Evolutionary conservation across 1,140 invertebrate species (phyloP).

Genomic region (Sycophila sp.): DNA sequence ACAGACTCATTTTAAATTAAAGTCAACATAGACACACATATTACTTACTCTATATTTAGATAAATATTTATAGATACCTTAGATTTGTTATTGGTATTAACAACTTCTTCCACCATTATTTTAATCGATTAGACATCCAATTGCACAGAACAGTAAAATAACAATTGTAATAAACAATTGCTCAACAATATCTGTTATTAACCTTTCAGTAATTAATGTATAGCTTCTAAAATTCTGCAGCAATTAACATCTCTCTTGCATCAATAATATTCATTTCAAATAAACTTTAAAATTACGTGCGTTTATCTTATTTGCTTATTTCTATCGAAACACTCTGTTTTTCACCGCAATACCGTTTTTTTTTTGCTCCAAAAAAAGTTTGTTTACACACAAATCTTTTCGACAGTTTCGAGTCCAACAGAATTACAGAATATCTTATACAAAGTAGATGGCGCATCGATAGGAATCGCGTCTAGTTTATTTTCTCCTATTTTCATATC

Average conservation of each 20-base stretch:
- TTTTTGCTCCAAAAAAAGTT: not conserved
- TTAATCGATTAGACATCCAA: not conserved
- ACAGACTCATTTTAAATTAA: not conserved
- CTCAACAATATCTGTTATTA: too few relatives aligned
- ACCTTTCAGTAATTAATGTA: too few relatives aligned
- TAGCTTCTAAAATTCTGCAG: too few relatives aligned
- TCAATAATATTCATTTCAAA: too few relatives aligned
- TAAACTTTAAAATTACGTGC: too few relatives aligned
- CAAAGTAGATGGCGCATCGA: not conserved
- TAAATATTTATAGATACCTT: slow-evolving; percentile 49
- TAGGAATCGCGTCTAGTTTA: not conserved
- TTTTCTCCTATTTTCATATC: not conserved
- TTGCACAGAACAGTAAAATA: not conserved
- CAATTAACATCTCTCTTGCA: too few relatives aligned
- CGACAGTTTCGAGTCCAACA: not conserved
- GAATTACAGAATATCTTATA: not conserved
- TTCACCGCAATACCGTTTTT: too few relatives aligned
- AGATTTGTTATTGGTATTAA: slow-evolving; percentile 54
- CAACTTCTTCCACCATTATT: slow-evolving; percentile 57
- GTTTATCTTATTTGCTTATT: too few relatives aligned
- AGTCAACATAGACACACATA: too few relatives aligned
- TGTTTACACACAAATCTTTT: not conserved
- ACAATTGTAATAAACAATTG: too few relatives aligned
- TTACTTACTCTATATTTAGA: not conserved
- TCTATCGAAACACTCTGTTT: too few relatives aligned